phyloP scores from a whole-genome alignment of 2,888 invertebrate genomes.

The Chloromyia formosa region DNA sequence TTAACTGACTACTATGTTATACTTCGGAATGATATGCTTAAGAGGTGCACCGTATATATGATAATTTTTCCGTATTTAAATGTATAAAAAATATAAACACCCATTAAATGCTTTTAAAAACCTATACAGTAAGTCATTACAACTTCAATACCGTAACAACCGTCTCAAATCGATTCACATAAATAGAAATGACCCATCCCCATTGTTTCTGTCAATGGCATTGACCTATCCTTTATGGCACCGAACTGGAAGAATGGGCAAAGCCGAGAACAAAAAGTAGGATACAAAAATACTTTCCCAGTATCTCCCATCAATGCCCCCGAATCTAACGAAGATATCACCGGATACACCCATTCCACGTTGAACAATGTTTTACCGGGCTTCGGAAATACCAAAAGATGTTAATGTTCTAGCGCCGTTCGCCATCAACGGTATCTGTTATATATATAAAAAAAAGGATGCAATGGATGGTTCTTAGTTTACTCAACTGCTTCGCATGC shows the following conservation, averaged over 20 bases:
- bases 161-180: background rate
- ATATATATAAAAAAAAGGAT: background rate
- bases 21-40: no score
- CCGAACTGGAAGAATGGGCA: background rate
- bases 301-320: conserved; percentile 11
- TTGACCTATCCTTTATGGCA: conserved; percentile 20
- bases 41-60: no score
- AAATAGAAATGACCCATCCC: background rate
- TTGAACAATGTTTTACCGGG: no score
- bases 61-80: no score
- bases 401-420: conserved; percentile 30
- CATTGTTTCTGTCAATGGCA: conserved; percentile 19
- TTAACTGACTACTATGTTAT: no score
- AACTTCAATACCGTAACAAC: no score
- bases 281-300: conserved; percentile 8
- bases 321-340: conserved; percentile 17
- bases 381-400: conserved; percentile 18
- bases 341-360: background rate
- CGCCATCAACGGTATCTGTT: background rate
- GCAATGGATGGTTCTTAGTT: conserved; percentile 15
- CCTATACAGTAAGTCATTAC: no score
- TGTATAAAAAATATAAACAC: no score
- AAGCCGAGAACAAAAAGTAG: background rate
- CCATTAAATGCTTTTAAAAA: no score
- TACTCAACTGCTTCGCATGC: conserved; percentile 3